Percentiles rank a stretch among this genome's conserved stretches.
Conservation (phyloP, 2,888 invertebrate genomes). For the Dolomedes plantarius region DNA sequence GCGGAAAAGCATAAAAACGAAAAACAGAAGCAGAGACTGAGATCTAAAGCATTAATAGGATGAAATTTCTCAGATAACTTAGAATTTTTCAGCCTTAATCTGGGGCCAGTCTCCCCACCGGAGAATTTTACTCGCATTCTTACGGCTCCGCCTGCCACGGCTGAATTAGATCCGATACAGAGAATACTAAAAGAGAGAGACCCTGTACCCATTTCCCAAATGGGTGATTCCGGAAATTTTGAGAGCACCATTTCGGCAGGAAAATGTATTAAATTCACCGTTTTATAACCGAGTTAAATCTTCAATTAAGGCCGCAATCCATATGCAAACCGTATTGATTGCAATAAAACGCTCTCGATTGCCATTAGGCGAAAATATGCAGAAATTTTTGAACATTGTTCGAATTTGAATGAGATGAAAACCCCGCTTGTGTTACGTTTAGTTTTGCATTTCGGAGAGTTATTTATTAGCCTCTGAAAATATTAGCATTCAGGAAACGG, state of each 20-base stretch:
- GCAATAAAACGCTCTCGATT: background rate
- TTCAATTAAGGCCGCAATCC: background rate
- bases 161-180: too few species aligned
- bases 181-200: background rate
- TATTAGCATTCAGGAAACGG: background rate
- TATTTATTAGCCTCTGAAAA: background rate
- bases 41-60: background rate
- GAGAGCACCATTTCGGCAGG: background rate
- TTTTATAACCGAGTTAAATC: constrained; percentile 12
- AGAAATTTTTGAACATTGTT: background rate
- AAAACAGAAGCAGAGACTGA: background rate
- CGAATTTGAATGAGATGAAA: background rate
- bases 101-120: background rate
- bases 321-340: background rate
- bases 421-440: background rate
- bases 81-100: background rate
- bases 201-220: constrained; percentile 1
- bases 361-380: background rate
- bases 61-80: background rate
- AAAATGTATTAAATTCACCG: background rate
- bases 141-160: too few species aligned
- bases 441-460: background rate
- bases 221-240: background rate
- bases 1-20: background rate
- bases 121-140: background rate